Conservation (phyloP, 2,113 vertebrate species). For the Pachyramphus minor region DNA sequence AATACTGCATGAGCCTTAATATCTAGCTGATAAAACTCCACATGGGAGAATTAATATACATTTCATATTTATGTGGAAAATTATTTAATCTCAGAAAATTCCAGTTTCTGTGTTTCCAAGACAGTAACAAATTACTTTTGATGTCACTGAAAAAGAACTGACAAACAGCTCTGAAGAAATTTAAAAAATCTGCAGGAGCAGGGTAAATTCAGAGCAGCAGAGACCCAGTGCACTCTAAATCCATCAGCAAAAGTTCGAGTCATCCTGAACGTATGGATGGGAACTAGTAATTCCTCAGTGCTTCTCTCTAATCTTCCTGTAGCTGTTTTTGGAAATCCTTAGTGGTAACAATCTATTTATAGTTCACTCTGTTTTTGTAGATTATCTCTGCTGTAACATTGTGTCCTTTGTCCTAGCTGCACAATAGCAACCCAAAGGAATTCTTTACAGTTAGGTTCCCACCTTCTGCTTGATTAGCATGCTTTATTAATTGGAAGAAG, state of each 20-base stretch:
- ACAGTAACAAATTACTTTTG: not conserved
- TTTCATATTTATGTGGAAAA: not conserved
- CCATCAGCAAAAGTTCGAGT: not conserved
- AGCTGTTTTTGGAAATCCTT: not conserved
- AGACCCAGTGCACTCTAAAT: not conserved
- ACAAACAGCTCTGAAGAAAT: not conserved
- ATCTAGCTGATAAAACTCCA: not conserved
- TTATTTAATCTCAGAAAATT: not conserved
- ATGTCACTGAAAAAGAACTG: not conserved
- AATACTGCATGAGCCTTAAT: not conserved
- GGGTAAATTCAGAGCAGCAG: not conserved
- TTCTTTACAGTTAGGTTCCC: not conserved
- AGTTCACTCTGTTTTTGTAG: not conserved
- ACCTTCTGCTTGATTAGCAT: not conserved
- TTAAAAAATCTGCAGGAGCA: not conserved
- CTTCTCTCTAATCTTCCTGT: not conserved
- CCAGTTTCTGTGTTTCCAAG: not conserved
- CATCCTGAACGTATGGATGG: not conserved
- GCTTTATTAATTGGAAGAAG: not conserved
- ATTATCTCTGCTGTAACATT: constrained; percentile 19
- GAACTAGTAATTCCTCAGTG: not conserved
- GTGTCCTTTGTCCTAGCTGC: not conserved
- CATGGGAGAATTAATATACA: not conserved
- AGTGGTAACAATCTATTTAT: constrained; percentile 23
- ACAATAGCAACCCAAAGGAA: not conserved